phyloP scores from a whole-genome alignment of 2,888 invertebrate genomes.

The Heliconius charithonia region DNA sequence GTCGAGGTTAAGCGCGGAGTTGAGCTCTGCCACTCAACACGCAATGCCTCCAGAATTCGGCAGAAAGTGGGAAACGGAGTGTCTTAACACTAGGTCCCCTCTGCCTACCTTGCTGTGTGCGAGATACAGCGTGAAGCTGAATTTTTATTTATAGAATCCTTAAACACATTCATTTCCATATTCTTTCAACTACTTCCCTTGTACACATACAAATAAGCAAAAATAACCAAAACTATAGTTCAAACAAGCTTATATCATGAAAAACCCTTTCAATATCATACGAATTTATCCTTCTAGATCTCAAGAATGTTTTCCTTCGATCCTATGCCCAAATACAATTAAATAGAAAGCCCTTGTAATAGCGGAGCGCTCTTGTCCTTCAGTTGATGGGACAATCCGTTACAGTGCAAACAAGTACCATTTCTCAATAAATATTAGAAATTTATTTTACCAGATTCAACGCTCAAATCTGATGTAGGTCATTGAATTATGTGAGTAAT shows the following conservation, averaged over 20 bases:
- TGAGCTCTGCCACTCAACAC: too few relatives aligned
- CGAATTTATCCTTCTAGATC: slow-evolving; percentile 21
- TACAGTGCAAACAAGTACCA: slow-evolving; percentile 35
- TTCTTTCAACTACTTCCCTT: not conserved
- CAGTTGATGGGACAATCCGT: slow-evolving; percentile 44
- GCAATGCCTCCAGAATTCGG: too few relatives aligned
- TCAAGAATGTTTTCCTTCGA: slow-evolving; percentile 35
- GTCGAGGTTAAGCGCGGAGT: too few relatives aligned
- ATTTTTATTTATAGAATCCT: too few relatives aligned
- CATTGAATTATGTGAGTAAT: slow-evolving; percentile 10
- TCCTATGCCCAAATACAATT: slow-evolving; percentile 44
- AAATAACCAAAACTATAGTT: not conserved
- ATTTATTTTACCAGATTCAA: slow-evolving; percentile 29
- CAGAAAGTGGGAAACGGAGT: too few relatives aligned
- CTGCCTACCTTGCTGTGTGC: too few relatives aligned
- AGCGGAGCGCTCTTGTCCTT: slow-evolving; percentile 40
- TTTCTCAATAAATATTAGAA: slow-evolving; percentile 30
- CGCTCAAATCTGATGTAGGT: not conserved
- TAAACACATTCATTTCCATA: not conserved
- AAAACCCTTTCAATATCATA: not conserved
- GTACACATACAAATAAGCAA: not conserved
- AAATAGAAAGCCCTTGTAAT: slow-evolving; percentile 44
- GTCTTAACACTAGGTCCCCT: too few relatives aligned
- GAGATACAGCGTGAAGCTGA: too few relatives aligned
- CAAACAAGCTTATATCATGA: not conserved